phyloP scores from a whole-genome alignment of 2,888 invertebrate species.

The Clivina fossor region DNA sequence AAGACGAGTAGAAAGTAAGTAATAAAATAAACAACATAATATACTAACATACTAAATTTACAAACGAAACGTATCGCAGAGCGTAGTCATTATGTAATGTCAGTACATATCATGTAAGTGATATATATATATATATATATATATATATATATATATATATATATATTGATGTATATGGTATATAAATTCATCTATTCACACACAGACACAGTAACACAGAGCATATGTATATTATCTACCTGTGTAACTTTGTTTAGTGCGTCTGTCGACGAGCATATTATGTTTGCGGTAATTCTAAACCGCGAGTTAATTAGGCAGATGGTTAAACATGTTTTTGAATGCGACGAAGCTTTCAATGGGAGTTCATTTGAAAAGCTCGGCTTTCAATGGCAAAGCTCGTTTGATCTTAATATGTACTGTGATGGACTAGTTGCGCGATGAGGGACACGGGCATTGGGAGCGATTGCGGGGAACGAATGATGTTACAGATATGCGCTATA shows the following conservation, averaged over 20 bases:
- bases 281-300: slow-evolving; percentile 49
- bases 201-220: neutral
- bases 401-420: slow-evolving; percentile 53
- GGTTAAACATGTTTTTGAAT: slow-evolving; percentile 49
- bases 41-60: too few relatives aligned
- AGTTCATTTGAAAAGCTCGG: slow-evolving; percentile 47
- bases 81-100: neutral
- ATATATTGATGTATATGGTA: slow-evolving; percentile 5
- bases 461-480: neutral
- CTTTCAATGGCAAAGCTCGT: slow-evolving; percentile 50
- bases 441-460: slow-evolving; percentile 5
- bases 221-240: neutral
- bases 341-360: slow-evolving; percentile 48
- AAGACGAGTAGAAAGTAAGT: too few relatives aligned
- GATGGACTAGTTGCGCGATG: slow-evolving; percentile 42
- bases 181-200: neutral
- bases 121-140: neutral
- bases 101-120: neutral
- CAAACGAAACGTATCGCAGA: too few relatives aligned
- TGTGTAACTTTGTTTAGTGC: slow-evolving; percentile 3
- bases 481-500: neutral
- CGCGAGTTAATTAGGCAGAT: slow-evolving; percentile 47
- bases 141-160: slow-evolving; percentile 10
- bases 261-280: slow-evolving; percentile 35
- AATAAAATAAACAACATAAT: too few relatives aligned